A percentile compares a stretch with the other conserved stretches of the same genome.
Evolutionary conservation across 1,140 invertebrate species (phyloP).

Genomic region (Eumaeus atala): DNA sequence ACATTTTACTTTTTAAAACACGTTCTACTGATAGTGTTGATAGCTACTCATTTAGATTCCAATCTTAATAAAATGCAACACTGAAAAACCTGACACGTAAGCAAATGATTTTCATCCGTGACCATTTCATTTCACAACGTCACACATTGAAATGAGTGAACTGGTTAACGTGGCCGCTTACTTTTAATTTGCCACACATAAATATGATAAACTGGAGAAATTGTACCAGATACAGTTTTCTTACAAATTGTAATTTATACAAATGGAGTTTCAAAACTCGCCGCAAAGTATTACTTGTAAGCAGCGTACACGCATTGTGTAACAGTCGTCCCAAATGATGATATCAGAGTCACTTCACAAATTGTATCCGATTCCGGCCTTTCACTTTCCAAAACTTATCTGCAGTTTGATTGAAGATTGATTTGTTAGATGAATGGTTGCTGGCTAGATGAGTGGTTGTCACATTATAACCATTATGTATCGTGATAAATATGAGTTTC

Average conservation of each 20-base stretch:
- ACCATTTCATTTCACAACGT: too few species aligned
- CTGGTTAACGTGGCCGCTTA: too few species aligned
- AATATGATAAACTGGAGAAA: constrained; percentile 5
- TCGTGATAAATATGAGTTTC: too few species aligned
- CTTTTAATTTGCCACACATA: background rate
- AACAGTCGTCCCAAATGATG: background rate
- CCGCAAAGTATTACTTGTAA: background rate
- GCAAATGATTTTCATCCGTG: too few species aligned
- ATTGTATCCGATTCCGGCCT: background rate
- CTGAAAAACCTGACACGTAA: too few species aligned
- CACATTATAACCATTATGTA: too few species aligned
- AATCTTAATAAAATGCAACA: too few species aligned
- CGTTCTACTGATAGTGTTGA: too few species aligned
- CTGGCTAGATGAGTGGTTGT: too few species aligned
- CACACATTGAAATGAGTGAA: too few species aligned
- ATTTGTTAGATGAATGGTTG: background rate
- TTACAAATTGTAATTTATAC: background rate
- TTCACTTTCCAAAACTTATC: constrained; percentile 7
- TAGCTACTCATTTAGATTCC: too few species aligned
- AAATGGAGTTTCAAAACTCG: constrained; percentile 4
- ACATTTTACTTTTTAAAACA: too few species aligned
- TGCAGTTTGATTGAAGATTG: background rate
- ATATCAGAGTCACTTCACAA: constrained; percentile 3
- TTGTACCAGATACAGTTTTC: background rate
- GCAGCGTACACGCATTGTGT: background rate